A percentile compares a stretch with the other conserved stretches of the same genome.
These are phyloP conservation scores for Podotricha telesiphe DNA, from an alignment of 2,888 invertebrate species.

Conservation along the genomic window DNA sequence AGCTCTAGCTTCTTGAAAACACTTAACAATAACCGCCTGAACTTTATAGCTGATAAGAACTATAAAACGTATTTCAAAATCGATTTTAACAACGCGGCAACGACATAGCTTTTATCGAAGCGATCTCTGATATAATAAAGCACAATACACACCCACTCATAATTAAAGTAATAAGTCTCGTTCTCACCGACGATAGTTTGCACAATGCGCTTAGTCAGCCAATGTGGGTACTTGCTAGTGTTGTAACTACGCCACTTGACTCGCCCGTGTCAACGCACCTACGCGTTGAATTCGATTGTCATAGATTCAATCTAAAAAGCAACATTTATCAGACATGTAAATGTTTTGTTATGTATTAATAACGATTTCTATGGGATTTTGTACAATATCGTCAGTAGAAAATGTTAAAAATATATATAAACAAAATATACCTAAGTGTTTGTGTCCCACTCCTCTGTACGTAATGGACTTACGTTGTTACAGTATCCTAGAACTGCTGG, in stretches of 20 bases:
- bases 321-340: conserved; percentile 11
- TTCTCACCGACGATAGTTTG: conserved; percentile 46
- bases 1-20: conserved; percentile 19
- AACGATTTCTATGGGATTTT: not conserved
- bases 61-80: conserved; percentile 33
- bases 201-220: conserved; percentile 52
- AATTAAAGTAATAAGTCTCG: conserved; percentile 44
- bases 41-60: conserved; percentile 28
- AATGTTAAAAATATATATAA: no score
- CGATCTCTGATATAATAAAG: conserved; percentile 43
- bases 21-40: conserved; percentile 18
- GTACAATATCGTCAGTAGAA: no score
- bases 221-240: conserved; percentile 49
- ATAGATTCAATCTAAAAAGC: conserved; percentile 31
- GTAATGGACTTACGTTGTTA: no score
- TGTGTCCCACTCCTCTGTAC: no score
- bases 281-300: conserved; percentile 48
- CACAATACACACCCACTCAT: conserved; percentile 43
- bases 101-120: conserved; percentile 37
- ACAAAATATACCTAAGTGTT: no score
- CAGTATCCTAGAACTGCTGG: no score
- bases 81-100: conserved; percentile 27
- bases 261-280: conserved; percentile 64
- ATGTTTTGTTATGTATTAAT: not conserved
- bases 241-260: conserved; percentile 64